A percentile compares a stretch with the other conserved stretches of the same genome.
phyloP scores from a whole-genome alignment of 1,140 invertebrate genomes.

The Ylistrum balloti region DNA sequence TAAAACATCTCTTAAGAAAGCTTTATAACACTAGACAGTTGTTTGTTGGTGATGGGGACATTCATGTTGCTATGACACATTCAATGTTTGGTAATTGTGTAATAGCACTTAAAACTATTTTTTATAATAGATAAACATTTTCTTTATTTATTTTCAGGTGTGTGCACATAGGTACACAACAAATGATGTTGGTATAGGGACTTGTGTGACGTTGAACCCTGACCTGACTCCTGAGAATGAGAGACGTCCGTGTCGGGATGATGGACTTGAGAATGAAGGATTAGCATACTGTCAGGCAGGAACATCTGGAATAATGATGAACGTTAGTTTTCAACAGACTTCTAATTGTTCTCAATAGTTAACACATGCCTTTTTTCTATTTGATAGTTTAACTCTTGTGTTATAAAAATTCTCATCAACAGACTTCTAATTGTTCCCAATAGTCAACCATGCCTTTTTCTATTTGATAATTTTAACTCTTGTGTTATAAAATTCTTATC shows the following conservation, averaged over 20 bases:
- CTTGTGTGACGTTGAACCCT: slow-evolving; percentile 93
- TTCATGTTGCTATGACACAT: too few species aligned
- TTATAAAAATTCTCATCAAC: too few species aligned
- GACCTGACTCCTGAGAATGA: slow-evolving; percentile 83
- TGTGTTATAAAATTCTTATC: too few species aligned
- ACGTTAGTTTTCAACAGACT: neutral
- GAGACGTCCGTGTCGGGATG: slow-evolving; percentile 51
- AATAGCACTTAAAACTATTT: too few species aligned
- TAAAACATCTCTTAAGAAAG: too few species aligned
- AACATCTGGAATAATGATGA: slow-evolving; percentile 41
- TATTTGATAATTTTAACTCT: too few species aligned
- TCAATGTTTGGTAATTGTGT: too few species aligned
- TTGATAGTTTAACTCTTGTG: neutral
- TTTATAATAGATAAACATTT: neutral
- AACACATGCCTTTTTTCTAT: too few species aligned
- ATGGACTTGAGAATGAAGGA: slow-evolving; percentile 50
- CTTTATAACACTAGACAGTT: too few species aligned
- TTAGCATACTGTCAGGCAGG: slow-evolving; percentile 56
- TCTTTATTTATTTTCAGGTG: slow-evolving; percentile 85
- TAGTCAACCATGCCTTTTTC: too few species aligned
- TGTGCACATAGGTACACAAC: slow-evolving; percentile 94
- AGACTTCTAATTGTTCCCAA: neutral
- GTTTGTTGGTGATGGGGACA: too few species aligned
- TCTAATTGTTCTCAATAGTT: neutral
- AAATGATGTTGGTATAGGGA: slow-evolving; percentile 92